phyloP scores from a whole-genome alignment of 2,113 vertebrate species.

The Dicaeum eximium region DNA sequence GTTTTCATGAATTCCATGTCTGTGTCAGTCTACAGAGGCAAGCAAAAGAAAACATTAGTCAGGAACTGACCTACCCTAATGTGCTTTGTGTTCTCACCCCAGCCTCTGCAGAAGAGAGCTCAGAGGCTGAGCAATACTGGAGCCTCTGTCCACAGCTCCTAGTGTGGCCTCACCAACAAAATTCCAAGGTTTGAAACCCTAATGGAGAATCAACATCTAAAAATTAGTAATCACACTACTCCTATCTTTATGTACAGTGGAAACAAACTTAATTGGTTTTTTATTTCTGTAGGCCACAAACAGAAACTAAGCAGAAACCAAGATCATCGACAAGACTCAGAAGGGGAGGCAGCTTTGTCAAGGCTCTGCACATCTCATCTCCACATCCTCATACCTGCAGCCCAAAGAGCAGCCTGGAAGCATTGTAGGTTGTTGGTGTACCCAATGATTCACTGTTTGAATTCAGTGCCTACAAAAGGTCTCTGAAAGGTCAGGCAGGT shows the following conservation, averaged over 20 bases:
- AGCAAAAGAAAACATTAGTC: background rate
- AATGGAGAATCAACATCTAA: background rate
- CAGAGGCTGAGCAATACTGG: background rate
- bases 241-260: background rate
- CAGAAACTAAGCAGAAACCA: background rate
- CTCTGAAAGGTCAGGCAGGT: background rate
- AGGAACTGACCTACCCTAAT: background rate
- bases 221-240: background rate
- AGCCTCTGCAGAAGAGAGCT: background rate
- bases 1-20: background rate
- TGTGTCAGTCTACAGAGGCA: background rate
- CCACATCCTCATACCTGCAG: background rate
- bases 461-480: background rate
- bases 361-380: background rate
- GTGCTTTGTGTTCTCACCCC: background rate
- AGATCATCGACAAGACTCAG: background rate
- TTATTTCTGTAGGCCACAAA: background rate
- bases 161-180: background rate
- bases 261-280: background rate
- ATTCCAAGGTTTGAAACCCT: background rate
- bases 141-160: background rate
- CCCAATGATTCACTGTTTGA: background rate
- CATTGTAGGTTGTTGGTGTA: background rate
- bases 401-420: background rate
- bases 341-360: background rate